phyloP scores from a whole-genome alignment of 2,797 vertebrate genomes.

The Cuniculus paca region DNA sequence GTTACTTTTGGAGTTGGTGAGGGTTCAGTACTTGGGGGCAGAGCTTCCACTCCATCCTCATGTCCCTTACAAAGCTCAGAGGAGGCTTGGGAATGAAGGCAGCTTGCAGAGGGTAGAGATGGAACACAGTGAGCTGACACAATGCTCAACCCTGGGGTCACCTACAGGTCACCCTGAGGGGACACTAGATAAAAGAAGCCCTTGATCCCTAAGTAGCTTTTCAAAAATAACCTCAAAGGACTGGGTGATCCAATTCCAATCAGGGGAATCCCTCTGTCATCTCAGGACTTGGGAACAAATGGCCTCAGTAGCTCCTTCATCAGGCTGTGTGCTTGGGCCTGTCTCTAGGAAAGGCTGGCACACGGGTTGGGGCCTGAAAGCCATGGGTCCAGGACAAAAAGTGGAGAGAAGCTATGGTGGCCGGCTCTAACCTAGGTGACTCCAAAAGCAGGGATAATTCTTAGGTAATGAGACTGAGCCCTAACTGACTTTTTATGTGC shows the following conservation, averaged over 20 bases:
- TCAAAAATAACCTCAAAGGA: not conserved
- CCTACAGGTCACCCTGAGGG: not conserved
- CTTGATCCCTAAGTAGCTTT: not conserved
- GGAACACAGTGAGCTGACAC: not conserved
- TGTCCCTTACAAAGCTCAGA: not conserved
- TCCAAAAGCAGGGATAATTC: not conserved
- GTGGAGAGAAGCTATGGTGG: not conserved
- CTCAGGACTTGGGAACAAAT: not conserved
- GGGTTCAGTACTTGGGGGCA: not conserved
- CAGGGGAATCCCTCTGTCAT: not conserved
- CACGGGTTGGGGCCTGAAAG: not conserved
- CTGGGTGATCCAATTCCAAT: not conserved
- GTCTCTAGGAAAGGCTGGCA: not conserved
- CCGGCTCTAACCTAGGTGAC: not conserved
- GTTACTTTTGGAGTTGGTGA: not conserved
- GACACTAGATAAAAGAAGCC: not conserved
- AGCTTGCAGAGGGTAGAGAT: not conserved
- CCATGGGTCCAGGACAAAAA: not conserved
- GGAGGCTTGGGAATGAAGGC: not conserved
- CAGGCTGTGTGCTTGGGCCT: not conserved
- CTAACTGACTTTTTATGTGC: not conserved
- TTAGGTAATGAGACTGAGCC: not conserved
- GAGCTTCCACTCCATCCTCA: too few relatives aligned
- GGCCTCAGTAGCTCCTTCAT: not conserved
- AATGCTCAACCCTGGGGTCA: not conserved